These are phyloP conservation scores for Spicauda simplicius DNA, from an alignment of 2,888 invertebrate genomes.

Conservation along the genomic window DNA sequence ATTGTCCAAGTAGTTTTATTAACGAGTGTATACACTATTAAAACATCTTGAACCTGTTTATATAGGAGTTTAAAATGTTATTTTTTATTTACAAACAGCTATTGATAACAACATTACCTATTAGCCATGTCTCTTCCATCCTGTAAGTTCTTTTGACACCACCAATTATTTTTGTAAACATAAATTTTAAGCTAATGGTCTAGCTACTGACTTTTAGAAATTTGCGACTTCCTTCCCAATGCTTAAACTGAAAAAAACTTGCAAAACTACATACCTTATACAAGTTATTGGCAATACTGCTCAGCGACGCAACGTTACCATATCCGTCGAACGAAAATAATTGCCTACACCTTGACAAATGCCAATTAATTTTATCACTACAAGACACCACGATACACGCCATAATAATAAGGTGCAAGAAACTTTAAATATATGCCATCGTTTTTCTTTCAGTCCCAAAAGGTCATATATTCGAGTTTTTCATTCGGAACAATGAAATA, in stretches of 20 bases:
- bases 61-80: too few species aligned
- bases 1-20: too few species aligned
- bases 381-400: constrained; percentile 24
- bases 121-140: too few species aligned
- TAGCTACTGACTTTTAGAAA: neutral
- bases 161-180: neutral
- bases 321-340: constrained; percentile 35
- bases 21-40: too few species aligned
- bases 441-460: constrained; percentile 34
- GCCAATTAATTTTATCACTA: constrained; percentile 47
- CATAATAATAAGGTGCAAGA: constrained; percentile 20
- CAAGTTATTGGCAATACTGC: constrained; percentile 21
- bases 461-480: constrained; percentile 31
- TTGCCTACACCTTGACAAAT: constrained; percentile 42
- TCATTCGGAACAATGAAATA: constrained; percentile 27
- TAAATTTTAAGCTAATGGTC: neutral
- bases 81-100: too few species aligned
- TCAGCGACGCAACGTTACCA: constrained; percentile 24
- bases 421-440: constrained; percentile 29
- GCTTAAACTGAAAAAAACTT: constrained; percentile 23
- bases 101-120: too few species aligned
- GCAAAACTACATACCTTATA: constrained; percentile 26
- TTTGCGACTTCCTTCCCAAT: constrained; percentile 10
- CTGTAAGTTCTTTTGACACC: neutral
- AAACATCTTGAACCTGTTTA: too few species aligned